Evolutionary conservation across 2,113 vertebrate species (phyloP), one percentile per base, ranked within the genome.

Genomic region (Poeciliopsis occidentalis): DNA sequence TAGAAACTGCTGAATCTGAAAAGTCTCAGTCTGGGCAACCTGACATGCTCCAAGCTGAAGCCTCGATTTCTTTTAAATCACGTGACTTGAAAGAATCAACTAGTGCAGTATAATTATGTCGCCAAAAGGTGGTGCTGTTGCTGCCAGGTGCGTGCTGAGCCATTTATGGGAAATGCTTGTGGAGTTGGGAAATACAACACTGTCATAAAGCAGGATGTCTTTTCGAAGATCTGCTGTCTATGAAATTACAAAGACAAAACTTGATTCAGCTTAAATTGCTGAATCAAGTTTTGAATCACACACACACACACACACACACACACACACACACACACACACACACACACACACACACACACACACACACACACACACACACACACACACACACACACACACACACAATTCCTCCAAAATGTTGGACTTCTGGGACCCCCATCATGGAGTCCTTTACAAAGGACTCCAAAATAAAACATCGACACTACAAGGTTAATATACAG

Each of bases 41-140:
- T 54, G 44, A 31, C 44, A 29, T 66, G 31, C 64, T 76, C 12
- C 12, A 2, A 72, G 2, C 61, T 24, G 1, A 3, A 71, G 77
- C 34, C 69, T 57, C 39, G 19, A 74, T 66, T 90, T 89, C 87
- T 57, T 54, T 0, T 67, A 86, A 91, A 91, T 78, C 89, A 91
- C 83, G 78, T 91, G 89, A 87, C 81, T 89, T 84, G 17, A 32
- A 27, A 64, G 73, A 82, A 82, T 4, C 12, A 1, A 0, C 22
- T 3, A 4, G 1, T 76, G 76, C 27, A 81, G 32, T 64, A 70
- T 11, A 15, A 0, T 0, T 0, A 0, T 80, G 1, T 10, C 5
- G 26, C 75, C 88, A 80, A 47, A 0, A 37, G 86, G 54, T 75
- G 80, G 68, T 2, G 73, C 64, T 66, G 60, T 10, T 66, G 60